These are phyloP conservation scores for Centropristis striata DNA, from an alignment of 2,113 vertebrate genomes.

Conservation along the genomic window DNA sequence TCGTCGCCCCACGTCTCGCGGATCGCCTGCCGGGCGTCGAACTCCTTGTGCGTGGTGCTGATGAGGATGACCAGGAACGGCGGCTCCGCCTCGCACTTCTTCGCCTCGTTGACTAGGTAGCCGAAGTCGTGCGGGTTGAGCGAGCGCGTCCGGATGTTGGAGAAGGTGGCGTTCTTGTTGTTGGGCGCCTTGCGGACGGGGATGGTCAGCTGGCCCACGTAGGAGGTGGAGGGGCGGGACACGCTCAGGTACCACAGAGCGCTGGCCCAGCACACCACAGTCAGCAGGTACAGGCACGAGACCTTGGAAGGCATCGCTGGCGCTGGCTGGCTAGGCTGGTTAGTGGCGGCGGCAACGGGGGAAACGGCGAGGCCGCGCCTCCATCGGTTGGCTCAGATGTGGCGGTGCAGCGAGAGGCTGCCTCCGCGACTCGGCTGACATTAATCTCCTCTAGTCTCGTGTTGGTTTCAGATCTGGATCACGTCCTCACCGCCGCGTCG, in stretches of 20 bases:
- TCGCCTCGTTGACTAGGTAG: conserved; percentile 95
- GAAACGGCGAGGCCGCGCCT: conserved; percentile 68
- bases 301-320: conserved; percentile 96
- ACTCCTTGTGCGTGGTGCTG: conserved; percentile 98
- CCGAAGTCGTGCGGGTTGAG: conserved; percentile 97
- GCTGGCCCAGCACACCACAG: conserved; percentile 98
- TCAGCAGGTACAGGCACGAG: conserved; percentile 96
- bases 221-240: conserved; percentile 93
- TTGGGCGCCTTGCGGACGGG: conserved; percentile 85
- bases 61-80: conserved; percentile 98
- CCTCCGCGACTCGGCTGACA: conserved; percentile 74
- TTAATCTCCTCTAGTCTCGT: no score
- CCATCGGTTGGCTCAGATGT: conserved; percentile 68
- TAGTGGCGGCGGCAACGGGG: conserved; percentile 52
- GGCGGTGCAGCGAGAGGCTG: conserved; percentile 86
- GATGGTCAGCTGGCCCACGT: conserved; percentile 89
- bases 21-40: conserved; percentile 98
- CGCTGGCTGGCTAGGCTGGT: conserved; percentile 79
- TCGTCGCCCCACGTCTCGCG: conserved; percentile 98
- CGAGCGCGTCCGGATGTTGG: conserved; percentile 95
- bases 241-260: conserved; percentile 98
- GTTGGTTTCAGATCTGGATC: conserved; percentile 6
- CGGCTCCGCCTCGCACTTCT: conserved; percentile 91
- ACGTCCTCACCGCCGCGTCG: conserved; percentile 21
- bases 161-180: conserved; percentile 90